Base-by-base conservation (phyloP, 2,888 invertebrate genomes). In the Eupithecia pulchellata region DNA sequence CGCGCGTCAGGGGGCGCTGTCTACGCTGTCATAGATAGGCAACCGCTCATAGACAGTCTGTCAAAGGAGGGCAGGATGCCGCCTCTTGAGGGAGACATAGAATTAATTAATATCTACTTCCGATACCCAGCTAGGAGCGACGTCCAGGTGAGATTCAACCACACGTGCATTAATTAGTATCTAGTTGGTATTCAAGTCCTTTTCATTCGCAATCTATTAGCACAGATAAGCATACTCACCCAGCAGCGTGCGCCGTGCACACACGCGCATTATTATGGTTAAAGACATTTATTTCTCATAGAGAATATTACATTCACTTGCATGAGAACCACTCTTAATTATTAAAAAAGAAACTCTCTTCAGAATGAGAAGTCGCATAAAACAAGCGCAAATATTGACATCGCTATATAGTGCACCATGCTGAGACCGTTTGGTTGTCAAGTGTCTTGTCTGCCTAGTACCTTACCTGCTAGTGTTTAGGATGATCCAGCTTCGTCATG, bases 51-150 rank as follows among this genome's bases (percentile, higher is more conserved):
- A 65, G 97, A 98, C 89, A 96, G 96, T 63, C 86, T 96, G 64
- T 95, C 96, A 36, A 90, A 87, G 0, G 91, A 93, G 0, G 98
- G 98, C 0, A 80, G 86, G 2, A 95, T 86, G 66, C 96, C 96
- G 0, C 79, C 78, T 13, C 89, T 96, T 0, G 88, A 81, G 0
- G 98, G 98, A 0, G 95, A 96, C 61, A 95, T 98, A 64, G 95
- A 95, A 75, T 95, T 98, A 72, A 92, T 92, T 57, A 92, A 96
- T 76, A 95, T 98, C 0, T 91, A 94, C 78, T 98, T 98, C 82
- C 94, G 94, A 70, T 98, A 98, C 85, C 98, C 98, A 0, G 96
- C 97, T 0, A 91, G 98, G 60, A 91, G 95, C 11, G 96, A 97
- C 81, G 96, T 97, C 4, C 93, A 95, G 91, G 96, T 96, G 81